Conservation (phyloP, 2,113 vertebrate species). For the Tauraco erythrolophus region DNA sequence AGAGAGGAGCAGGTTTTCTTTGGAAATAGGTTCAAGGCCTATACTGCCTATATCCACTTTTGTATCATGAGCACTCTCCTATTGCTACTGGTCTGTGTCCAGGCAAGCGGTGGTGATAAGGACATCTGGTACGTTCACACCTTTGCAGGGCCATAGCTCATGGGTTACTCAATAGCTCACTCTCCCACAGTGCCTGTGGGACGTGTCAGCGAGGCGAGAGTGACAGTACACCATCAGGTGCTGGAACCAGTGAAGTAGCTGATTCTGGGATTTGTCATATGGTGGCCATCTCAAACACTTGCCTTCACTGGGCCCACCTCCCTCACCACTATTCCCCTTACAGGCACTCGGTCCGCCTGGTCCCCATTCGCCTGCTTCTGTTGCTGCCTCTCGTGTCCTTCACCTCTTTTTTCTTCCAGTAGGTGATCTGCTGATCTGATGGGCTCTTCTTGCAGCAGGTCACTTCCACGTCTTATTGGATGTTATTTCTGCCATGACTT, state of each 20-base stretch:
- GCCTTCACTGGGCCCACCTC: neutral
- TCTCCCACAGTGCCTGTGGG: neutral
- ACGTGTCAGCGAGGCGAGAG: rapidly evolving
- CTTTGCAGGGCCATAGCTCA: neutral
- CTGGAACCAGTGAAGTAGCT: neutral
- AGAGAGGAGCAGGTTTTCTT: neutral
- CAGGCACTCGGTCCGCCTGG: rapidly evolving
- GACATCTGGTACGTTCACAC: rapidly evolving
- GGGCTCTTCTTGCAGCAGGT: neutral
- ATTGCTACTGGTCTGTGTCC: neutral
- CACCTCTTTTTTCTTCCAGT: neutral
- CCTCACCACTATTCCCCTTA: neutral
- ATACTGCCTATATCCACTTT: neutral
- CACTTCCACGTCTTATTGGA: neutral
- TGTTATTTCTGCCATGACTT: neutral
- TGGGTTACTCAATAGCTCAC: neutral
- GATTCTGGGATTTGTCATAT: neutral
- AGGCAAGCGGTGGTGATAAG: neutral
- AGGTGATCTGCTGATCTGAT: neutral
- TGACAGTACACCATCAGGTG: rapidly evolving
- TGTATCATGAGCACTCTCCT: neutral
- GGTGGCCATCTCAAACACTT: neutral
- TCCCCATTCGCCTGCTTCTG: neutral
- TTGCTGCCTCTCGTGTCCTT: rapidly evolving
- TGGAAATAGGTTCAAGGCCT: neutral